Evolutionary conservation across 35 echinoderm and acorn worm genomes (phyloP), one percentile per base, ranked within the genome.

Genomic region (Ophiothrix spiculata): DNA sequence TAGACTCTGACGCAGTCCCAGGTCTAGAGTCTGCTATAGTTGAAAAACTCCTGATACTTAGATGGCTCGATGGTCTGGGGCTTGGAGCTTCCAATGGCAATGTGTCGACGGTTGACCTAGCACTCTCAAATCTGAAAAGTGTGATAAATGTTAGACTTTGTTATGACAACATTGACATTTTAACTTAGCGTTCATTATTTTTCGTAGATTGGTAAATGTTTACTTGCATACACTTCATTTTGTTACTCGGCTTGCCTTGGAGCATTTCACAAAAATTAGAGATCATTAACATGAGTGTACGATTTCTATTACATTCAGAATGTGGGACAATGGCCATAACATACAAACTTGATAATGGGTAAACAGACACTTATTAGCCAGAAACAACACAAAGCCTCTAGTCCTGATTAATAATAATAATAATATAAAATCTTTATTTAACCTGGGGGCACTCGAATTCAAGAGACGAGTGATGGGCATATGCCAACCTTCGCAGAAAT

Each of bases 101-200:
- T 56, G 75, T 84, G 29, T 76, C 82, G 60, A 93, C 77, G 11
- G 85, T 80, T 28, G 87, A 75, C 39, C 92, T 83, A 23, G 89
- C 32, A 83, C 76, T 89, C 40, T 84, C 87, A 86, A 93, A 93
- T 38, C 92, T 93, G 77, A n/a, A n/a, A n/a, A n/a, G n/a, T n/a
- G n/a, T n/a, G n/a, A n/a, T 32, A 31, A 80, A 31, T 17, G 32
- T 32, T 25, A 79, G 28, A 79, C 31, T 32, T 23, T 25, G 36
- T 74, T 0, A 74, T 74, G 77, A 37, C 25, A 17, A 37, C 33
- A 37, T 0, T 37, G 17, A 34, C 17, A 79, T 32, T 0, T 31
- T 32, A 16, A 79, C 15, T 28, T 37, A 10, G 23, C 4, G n/a
- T n/a, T n/a, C n/a, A n/a, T n/a, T n/a, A n/a, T n/a, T n/a, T n/a